Conservation (phyloP, 1,140 invertebrate species). For the Procambarus virginalis region DNA sequence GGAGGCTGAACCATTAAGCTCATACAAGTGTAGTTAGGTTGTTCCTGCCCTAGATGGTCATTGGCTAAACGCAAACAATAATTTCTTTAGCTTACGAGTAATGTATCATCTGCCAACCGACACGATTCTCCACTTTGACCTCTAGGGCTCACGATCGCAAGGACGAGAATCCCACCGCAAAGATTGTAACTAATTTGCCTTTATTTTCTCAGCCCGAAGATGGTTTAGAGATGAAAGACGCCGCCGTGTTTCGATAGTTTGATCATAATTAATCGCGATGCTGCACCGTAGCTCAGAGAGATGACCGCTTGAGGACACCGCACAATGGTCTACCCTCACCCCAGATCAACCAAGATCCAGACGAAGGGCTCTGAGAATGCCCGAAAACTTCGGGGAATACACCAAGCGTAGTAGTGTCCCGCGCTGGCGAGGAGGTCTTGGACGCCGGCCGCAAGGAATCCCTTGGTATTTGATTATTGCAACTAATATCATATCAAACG, state of each 20-base stretch:
- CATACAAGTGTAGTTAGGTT: too few species aligned
- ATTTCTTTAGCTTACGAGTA: constrained; percentile 33
- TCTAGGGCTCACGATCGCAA: neutral
- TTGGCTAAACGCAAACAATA: constrained; percentile 58
- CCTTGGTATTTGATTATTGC: constrained; percentile 62
- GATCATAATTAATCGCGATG: constrained; percentile 61
- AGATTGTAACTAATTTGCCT: constrained; percentile 58
- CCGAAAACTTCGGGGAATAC: constrained; percentile 3
- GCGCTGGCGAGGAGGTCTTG: constrained; percentile 37
- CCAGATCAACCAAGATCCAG: neutral
- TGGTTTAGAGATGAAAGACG: constrained; percentile 63
- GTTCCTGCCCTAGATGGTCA: constrained; percentile 15
- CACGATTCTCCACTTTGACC: neutral
- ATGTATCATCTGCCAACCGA: constrained; percentile 10
- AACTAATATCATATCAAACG: constrained; percentile 66
- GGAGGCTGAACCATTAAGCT: too few species aligned
- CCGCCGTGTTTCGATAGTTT: constrained; percentile 61
- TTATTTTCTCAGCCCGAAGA: constrained; percentile 58
- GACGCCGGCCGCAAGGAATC: constrained; percentile 41
- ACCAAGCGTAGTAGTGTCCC: neutral
- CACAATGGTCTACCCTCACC: neutral
- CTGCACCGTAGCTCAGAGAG: neutral
- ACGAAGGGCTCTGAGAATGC: neutral
- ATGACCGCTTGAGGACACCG: neutral
- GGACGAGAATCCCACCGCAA: constrained; percentile 16